Conservation (phyloP, 2,797 vertebrate genomes). For the Mergus octosetaceus region DNA sequence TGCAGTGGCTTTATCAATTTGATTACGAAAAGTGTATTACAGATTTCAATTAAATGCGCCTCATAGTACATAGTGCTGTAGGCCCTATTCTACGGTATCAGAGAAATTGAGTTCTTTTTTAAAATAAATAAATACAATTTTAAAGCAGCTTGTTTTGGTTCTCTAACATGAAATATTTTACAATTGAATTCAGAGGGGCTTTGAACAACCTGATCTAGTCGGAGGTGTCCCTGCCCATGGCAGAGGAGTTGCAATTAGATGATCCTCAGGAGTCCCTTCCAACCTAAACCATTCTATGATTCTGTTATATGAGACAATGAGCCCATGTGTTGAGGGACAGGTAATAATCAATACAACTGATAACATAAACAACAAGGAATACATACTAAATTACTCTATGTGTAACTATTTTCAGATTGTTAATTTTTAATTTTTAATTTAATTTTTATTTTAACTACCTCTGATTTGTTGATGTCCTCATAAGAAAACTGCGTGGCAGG, state of each 20-base stretch:
- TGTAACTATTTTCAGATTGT: background rate
- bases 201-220: too few species aligned
- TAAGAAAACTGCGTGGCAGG: slow-evolving; percentile 88
- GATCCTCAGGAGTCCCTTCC: too few species aligned
- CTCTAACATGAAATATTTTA: background rate
- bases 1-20: background rate
- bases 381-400: too few species aligned
- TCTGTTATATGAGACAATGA: too few species aligned
- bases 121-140: background rate
- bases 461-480: slow-evolving; percentile 78
- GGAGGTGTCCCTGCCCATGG: too few species aligned
- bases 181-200: background rate
- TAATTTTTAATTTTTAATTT: background rate
- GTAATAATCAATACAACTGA: too few species aligned
- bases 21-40: too few species aligned
- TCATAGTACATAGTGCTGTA: background rate
- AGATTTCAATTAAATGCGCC: background rate
- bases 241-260: too few species aligned
- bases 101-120: background rate
- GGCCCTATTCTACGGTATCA: background rate
- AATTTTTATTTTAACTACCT: slow-evolving; percentile 79
- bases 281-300: too few species aligned
- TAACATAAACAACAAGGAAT: too few species aligned
- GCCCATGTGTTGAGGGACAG: too few species aligned
- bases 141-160: background rate